Base-by-base conservation (phyloP, 2,888 invertebrate species). In the Eugnorisma glareosa region DNA sequence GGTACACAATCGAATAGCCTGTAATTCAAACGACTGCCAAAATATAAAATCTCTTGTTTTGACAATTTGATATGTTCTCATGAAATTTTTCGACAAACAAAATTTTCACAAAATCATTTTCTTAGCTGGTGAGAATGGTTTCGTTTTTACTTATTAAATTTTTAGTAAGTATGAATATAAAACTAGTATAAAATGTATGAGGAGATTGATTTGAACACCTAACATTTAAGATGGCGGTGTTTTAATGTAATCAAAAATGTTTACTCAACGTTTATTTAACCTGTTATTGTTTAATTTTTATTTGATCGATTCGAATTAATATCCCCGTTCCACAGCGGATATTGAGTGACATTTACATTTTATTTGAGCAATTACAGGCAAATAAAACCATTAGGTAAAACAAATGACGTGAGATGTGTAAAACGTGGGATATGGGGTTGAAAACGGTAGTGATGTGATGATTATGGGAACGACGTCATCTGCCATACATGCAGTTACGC, bases 391-490 rank as follows among this genome's bases (percentile, higher is more conserved):
- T 95, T 95, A 94, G 80, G 84, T 88, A 84, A 90, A 92, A 94
- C 93, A 93, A 94, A 94, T 93, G 89, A 91, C 79, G 67, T 67
- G 91, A 93, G 93, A 94, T 93, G 92, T 73, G 75, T 74, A 80
- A 86, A 90, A 88, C 94, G 94, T 95, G 95, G 94, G 94, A 95
- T 89, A 88, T 75, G 84, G 91, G 92, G 93, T 93, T 86, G 87
- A 61, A 84, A 86, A 78, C 73, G 72, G 63, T 61, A 28, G 69
- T 80, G 82, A 78, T 76, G 86, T 80, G 92, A 91, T 95, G 93
- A 93, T 93, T 93, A 95, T 96, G 96, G 93, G 96, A 96, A 96
- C 85, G 63, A 72, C 91, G 93, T 96, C 96, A 96, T 96, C 95
- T 96, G 96, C 81, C 76, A 40, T 66, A 69, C 59, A 51, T 35